A percentile compares a stretch with the other conserved stretches of the same genome.
Conservation (phyloP, 2,888 invertebrate genomes). For the Podotricha telesiphe region DNA sequence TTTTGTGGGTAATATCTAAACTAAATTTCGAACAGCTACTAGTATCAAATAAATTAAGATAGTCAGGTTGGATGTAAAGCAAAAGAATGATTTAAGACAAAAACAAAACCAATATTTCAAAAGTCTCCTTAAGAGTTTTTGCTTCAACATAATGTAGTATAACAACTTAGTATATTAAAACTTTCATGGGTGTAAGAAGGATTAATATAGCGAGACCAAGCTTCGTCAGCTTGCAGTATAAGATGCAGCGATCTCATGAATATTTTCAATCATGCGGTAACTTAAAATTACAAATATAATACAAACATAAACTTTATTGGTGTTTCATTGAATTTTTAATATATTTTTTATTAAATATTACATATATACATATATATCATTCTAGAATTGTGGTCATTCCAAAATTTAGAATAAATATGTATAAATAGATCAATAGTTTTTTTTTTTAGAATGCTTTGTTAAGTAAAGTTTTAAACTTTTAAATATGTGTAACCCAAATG, state of each 20-base stretch:
- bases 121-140: neutral
- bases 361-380: too few relatives aligned
- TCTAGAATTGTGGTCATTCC: too few relatives aligned
- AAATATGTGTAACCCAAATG: neutral
- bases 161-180: slow-evolving; percentile 12
- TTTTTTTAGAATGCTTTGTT: too few relatives aligned
- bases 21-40: too few relatives aligned
- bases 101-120: neutral
- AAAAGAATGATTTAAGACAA: too few relatives aligned
- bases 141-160: neutral
- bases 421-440: too few relatives aligned
- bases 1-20: too few relatives aligned
- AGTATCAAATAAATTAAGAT: neutral
- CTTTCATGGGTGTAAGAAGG: slow-evolving; percentile 8
- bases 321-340: neutral
- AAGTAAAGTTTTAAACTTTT: neutral
- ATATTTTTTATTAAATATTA: neutral
- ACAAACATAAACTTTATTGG: slow-evolving; percentile 9
- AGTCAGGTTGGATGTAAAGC: neutral
- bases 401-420: too few relatives aligned
- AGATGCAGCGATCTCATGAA: slow-evolving; percentile 21
- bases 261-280: slow-evolving; percentile 22
- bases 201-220: slow-evolving; percentile 26
- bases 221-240: slow-evolving; percentile 22
- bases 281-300: slow-evolving; percentile 15